Base-by-base conservation (phyloP, 1,140 invertebrate genomes). In the Acromyrmex charruanus region DNA sequence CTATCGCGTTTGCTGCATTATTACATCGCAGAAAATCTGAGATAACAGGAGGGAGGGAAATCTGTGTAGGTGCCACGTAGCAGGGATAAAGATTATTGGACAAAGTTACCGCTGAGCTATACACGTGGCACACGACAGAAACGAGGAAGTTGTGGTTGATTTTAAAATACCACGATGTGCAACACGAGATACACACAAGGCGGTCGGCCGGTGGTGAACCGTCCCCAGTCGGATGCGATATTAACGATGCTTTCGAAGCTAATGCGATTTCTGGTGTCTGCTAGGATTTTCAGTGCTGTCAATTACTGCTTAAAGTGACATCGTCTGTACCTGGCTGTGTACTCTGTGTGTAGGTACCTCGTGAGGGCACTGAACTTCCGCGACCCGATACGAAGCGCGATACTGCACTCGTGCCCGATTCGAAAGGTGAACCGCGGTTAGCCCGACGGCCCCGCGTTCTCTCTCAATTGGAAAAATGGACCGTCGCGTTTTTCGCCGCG, bases 201-300 rank as follows among this genome's bases (percentile, higher is more conserved):
- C 28, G 12, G 16, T 28, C 4, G 25, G 35, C 5, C 25, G 7
- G n/a, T 7, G 2, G 14, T 31, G 3, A 31, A 7, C 39, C 63
- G 25, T 18, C 77, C 12, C 35, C 18, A 12, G 35, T 16, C n/a
- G 69, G 68, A 74, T 84, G 55, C 55, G 68, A 84, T 84, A 74
- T 84, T 84, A 84, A 84, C 80, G 68, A 84, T 61, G 68, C 69
- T 84, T 84, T 84, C 18, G 68, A 69, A 31, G 39, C 69, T 84
- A 84, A 84, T 84, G 80, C 28, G 55, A 84, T 84, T 84, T 39
- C 68, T 61, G 39, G 39, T 74, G 80, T 84, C 80, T 74, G 31
- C 68, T 49, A 84, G 80, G 80, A 74, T 84, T 84, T 84, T 84
- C 69, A 84, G 55, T 44, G 68, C 80, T 84, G 80, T 84, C 80